phyloP scores from a whole-genome alignment of 2,888 invertebrate species.

The Brachyptera putata region DNA sequence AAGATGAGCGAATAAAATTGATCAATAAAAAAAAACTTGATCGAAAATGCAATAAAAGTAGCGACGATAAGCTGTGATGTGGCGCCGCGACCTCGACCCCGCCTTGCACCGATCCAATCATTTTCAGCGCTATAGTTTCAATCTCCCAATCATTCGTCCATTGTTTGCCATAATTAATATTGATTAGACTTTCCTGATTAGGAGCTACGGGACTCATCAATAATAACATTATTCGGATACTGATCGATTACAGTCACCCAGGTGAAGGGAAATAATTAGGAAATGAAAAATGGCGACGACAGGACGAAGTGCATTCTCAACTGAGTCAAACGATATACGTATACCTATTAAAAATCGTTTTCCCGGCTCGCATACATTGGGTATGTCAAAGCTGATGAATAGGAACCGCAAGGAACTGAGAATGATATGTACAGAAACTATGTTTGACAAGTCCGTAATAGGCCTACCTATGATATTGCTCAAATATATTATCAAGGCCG shows the following conservation, averaged over 20 bases:
- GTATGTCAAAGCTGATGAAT: too few relatives aligned
- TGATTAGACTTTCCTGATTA: constrained; percentile 39
- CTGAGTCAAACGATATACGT: not conserved
- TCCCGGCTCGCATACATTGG: too few relatives aligned
- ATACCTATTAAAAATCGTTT: not conserved
- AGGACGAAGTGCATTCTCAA: not conserved
- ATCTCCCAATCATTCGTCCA: constrained; percentile 36
- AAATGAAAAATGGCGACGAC: constrained; percentile 26
- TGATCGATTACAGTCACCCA: constrained; percentile 30
- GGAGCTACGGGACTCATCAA: constrained; percentile 25
- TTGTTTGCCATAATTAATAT: constrained; percentile 49
- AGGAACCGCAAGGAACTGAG: too few relatives aligned
- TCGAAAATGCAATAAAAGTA: too few relatives aligned
- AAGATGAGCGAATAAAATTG: too few relatives aligned
- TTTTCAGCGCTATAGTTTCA: not conserved
- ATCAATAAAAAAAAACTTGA: too few relatives aligned
- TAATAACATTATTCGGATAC: constrained; percentile 29
- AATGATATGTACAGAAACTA: too few relatives aligned
- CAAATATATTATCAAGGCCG: too few relatives aligned
- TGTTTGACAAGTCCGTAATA: too few relatives aligned
- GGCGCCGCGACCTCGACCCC: too few relatives aligned
- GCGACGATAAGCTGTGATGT: too few relatives aligned
- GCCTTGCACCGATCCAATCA: constrained; percentile 9
- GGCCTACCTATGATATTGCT: too few relatives aligned
- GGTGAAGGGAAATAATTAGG: constrained; percentile 34